These are phyloP conservation scores for Acromyrmex heyeri DNA, from an alignment of 1,140 invertebrate genomes.

Conservation along the genomic window DNA sequence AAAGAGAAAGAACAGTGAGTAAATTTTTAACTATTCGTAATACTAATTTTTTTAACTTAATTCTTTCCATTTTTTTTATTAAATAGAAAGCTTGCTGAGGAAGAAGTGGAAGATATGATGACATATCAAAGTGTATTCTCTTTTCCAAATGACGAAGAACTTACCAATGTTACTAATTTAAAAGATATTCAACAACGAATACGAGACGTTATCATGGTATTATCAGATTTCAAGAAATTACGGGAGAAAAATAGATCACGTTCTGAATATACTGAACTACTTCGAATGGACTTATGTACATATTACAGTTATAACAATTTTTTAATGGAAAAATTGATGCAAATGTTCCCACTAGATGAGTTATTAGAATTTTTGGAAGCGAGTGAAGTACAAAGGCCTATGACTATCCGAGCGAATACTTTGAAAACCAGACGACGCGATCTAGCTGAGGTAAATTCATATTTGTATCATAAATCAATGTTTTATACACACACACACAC, in stretches of 20 bases:
- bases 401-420: conserved; percentile 98
- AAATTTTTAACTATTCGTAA: conserved; percentile 74
- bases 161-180: conserved; percentile 91
- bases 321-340: conserved; percentile 97
- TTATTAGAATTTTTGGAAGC: conserved; percentile 98
- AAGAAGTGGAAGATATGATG: conserved; percentile 93
- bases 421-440: conserved; percentile 97
- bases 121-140: conserved; percentile 91
- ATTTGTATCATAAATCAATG: not conserved
- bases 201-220: conserved; percentile 94
- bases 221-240: conserved; percentile 95
- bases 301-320: conserved; percentile 99
- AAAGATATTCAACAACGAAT: conserved; percentile 96
- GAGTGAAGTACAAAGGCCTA: conserved; percentile 97
- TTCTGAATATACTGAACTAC: conserved; percentile 93
- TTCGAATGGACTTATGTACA: conserved; percentile 95
- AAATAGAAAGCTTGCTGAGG: conserved; percentile 91
- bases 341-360: conserved; percentile 96
- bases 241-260: conserved; percentile 92
- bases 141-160: conserved; percentile 91
- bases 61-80: conserved; percentile 13
- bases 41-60: conserved; percentile 38
- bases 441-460: conserved; percentile 91
- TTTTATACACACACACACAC: not conserved
- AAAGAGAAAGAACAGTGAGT: conserved; percentile 87